Base-by-base conservation (phyloP, 2,113 vertebrate genomes). In the Oncorhynchus nerka region DNA sequence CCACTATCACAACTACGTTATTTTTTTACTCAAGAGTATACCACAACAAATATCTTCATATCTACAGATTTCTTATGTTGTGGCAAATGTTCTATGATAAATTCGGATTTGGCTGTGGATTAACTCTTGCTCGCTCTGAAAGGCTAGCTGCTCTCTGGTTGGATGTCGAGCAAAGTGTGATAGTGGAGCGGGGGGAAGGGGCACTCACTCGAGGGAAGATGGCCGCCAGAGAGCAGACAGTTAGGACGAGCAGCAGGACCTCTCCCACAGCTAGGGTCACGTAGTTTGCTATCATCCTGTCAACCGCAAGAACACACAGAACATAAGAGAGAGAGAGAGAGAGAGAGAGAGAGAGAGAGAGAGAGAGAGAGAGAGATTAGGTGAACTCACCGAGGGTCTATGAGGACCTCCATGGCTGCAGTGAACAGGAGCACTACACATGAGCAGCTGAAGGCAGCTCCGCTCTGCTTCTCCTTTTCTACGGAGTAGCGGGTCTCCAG, bases 381-480 rank as follows among this genome's bases (percentile, higher is more conserved):
- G 12, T 75, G 51, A 34, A 89, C 91, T 90, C 85, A 99, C 97
- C 92, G 85, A 30, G 96, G 96, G 84, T 99, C 97, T 0, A 99
- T 95, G 81, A 96, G 94, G 0, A 94, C 93, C 87, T 97, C 95
- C 57, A 95, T 95, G 22, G 94, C 79, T 4, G 95, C 93, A 0
- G 95, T 94, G 81, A 97, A 97, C 83, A 97, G 91, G 76, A 98
- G 93, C 24, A 99, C 94, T 0, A 97, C 95, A 0, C 97, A 98
- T 77, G 96, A 97, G 83, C 97, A 99, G 92, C 95, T 96, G 90
- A 99, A 97, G 68, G 97, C 97, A 0, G 96, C 97, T 0, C 97
- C 97, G 0, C 97, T 99, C 92, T 99, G 97, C 80, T 99, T 98
- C 82, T 99, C 97, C 87, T 97, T 98, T 92, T 99, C 97, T 83